A percentile compares a stretch with the other conserved stretches of the same genome.
Conservation (phyloP, 2,888 invertebrate species). For the Pyrocoelia pectoralis region DNA sequence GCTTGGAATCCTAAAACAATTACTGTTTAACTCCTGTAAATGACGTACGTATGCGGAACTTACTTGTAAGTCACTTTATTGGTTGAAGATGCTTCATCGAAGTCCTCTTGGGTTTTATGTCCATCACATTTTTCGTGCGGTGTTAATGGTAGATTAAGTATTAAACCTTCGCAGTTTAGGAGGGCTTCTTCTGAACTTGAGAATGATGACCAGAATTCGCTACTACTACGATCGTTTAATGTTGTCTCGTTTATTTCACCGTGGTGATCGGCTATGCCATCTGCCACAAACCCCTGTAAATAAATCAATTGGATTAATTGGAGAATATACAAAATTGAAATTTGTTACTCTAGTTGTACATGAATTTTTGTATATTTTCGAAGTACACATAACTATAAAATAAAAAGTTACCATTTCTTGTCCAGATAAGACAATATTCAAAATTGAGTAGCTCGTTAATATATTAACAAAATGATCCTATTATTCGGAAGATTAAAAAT, state of each 20-base stretch:
- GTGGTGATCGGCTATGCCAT: conserved; percentile 70
- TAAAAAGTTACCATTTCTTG: too few relatives aligned
- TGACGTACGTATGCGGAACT: conserved; percentile 30
- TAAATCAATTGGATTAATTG: background rate
- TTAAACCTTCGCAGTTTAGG: conserved; percentile 75
- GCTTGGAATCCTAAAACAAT: conserved; percentile 68
- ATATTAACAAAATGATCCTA: too few relatives aligned
- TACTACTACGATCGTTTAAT: conserved; percentile 75
- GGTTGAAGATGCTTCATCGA: conserved; percentile 62
- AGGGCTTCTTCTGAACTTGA: conserved; percentile 82
- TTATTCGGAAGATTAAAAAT: too few relatives aligned
- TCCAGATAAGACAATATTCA: too few relatives aligned
- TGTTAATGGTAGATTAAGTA: conserved; percentile 74
- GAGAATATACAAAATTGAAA: too few relatives aligned
- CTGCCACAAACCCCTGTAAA: conserved; percentile 63
- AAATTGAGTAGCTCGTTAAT: too few relatives aligned
- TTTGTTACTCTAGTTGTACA: too few relatives aligned
- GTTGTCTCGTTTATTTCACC: conserved; percentile 71
- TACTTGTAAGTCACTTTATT: conserved; percentile 76
- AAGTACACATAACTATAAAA: too few relatives aligned
- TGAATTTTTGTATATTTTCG: too few relatives aligned
- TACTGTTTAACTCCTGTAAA: background rate
- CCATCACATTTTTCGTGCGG: conserved; percentile 67
- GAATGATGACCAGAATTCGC: conserved; percentile 83
- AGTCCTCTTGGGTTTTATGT: conserved; percentile 58